These are phyloP conservation scores for Sebastes goodei DNA, from an alignment of 2,797 vertebrate genomes.

Conservation along the genomic window DNA sequence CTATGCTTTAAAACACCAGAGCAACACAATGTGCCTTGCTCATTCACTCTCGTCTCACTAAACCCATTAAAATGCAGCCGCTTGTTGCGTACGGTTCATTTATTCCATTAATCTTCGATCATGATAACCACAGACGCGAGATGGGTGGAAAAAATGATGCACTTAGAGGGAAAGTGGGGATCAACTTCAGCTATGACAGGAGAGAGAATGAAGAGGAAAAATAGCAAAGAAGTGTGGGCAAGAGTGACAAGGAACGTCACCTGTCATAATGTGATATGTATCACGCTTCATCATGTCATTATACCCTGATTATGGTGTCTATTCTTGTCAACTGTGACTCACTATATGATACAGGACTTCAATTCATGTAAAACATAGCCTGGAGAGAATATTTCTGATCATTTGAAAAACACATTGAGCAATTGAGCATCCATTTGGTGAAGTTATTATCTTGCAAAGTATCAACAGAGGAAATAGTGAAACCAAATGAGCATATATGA, in stretches of 20 bases:
- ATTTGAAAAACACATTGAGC: not conserved
- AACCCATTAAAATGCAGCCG: constrained; percentile 1
- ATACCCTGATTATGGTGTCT: not conserved
- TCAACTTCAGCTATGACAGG: not conserved
- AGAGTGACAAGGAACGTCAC: not conserved
- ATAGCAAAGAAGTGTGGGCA: not conserved
- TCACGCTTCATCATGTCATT: not conserved
- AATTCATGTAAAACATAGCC: not conserved
- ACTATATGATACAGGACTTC: not conserved
- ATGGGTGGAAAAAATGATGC: not conserved
- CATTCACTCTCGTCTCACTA: not conserved
- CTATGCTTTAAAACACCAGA: not conserved
- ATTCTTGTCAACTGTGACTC: not conserved
- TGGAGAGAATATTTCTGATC: not conserved
- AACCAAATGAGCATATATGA: not conserved
- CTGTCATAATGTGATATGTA: not conserved
- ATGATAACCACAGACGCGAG: not conserved
- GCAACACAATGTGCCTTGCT: not conserved
- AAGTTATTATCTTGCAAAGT: not conserved
- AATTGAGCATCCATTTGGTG: not conserved
- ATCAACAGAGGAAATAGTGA: not conserved
- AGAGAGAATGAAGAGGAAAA: not conserved
- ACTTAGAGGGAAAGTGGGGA: not conserved
- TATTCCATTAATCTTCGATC: constrained; percentile 4
- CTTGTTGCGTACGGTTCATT: constrained; percentile 14